Percentiles rank a stretch among this genome's conserved stretches.
Evolutionary conservation across 2,797 vertebrate genomes (phyloP).

Genomic region (Schizopygopsis malacanthus): DNA sequence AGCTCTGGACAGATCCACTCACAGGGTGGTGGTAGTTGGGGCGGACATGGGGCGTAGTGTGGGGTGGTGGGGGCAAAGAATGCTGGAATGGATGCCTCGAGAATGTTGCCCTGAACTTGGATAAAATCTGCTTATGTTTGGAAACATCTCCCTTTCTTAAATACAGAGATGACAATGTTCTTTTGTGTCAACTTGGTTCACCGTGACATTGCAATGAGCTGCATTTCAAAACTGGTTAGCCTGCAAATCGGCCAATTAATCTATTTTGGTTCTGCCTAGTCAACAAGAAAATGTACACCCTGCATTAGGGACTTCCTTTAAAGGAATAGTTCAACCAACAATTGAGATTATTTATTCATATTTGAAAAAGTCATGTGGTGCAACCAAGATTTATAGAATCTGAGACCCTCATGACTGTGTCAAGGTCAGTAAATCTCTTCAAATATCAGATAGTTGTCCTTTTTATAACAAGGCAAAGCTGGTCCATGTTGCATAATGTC

Average conservation of each 20-base stretch:
- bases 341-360: neutral
- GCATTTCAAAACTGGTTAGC: constrained; percentile 15
- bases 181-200: neutral
- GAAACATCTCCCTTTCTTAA: constrained; percentile 7
- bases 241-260: constrained; percentile 33
- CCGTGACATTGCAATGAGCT: constrained; percentile 12
- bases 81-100: constrained; percentile 56
- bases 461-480: neutral
- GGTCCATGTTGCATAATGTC: neutral
- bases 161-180: neutral
- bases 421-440: neutral
- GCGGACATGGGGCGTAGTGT: neutral
- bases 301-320: constrained; percentile 26
- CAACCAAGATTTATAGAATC: neutral
- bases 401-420: neutral
- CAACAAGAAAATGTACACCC: constrained; percentile 32
- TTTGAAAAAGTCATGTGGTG: neutral
- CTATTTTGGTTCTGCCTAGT: constrained; percentile 40
- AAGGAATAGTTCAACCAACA: constrained; percentile 17
- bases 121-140: constrained; percentile 67
- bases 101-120: constrained; percentile 66
- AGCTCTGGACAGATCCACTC: constrained; percentile 64
- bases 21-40: constrained; percentile 45
- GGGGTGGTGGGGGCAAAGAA: constrained; percentile 3
- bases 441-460: neutral